A percentile compares a stretch with the other conserved stretches of the same genome.
phyloP scores from a whole-genome alignment of 2,888 invertebrate genomes.

The Lasioglossum pauxillum region DNA sequence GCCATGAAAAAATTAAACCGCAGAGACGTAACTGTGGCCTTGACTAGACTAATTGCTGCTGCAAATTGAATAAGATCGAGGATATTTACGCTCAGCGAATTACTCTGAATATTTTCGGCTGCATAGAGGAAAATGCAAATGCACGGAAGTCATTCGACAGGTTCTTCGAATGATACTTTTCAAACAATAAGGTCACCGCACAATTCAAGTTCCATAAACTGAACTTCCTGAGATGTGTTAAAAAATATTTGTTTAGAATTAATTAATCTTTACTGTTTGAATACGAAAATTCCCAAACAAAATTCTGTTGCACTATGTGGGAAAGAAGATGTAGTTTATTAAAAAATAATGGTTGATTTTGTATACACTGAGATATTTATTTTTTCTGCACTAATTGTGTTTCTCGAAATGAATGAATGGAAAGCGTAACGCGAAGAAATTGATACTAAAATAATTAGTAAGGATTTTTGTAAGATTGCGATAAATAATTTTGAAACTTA shows the following conservation, averaged over 20 bases:
- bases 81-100: conserved; percentile 16
- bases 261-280: neutral
- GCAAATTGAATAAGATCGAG: conserved; percentile 21
- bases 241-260: neutral
- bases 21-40: conserved; percentile 30
- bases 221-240: neutral
- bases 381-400: neutral
- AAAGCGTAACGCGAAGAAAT: neutral
- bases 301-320: neutral
- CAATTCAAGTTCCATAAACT: conserved; percentile 4
- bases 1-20: neutral
- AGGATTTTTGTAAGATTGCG: neutral
- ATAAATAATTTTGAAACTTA: neutral
- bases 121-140: conserved; percentile 19
- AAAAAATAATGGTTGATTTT: neutral
- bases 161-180: conserved; percentile 18
- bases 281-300: neutral
- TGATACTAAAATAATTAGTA: neutral
- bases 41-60: conserved; percentile 11
- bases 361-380: neutral
- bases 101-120: neutral
- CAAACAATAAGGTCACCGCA: conserved; percentile 13
- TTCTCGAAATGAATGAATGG: neutral
- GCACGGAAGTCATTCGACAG: neutral
- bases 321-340: neutral